These are phyloP conservation scores for Rhynchotus rufescens DNA, from an alignment of 2,797 vertebrate genomes.

Conservation along the genomic window DNA sequence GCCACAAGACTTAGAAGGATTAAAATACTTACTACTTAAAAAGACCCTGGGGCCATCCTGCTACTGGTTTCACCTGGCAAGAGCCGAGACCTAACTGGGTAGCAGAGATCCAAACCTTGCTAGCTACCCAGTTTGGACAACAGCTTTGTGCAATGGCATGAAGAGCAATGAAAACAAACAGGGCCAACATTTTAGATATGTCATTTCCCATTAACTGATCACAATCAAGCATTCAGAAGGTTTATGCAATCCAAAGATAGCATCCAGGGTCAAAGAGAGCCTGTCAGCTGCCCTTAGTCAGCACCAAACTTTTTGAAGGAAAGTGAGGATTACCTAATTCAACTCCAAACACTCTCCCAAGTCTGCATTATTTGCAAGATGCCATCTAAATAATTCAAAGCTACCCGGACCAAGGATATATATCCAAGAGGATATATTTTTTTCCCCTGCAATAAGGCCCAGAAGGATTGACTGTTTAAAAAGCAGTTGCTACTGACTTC, in stretches of 20 bases:
- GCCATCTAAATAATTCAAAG: constrained; percentile 25
- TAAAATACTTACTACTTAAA: neutral
- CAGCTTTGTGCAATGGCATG: neutral
- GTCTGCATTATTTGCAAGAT: neutral
- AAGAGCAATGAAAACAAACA: neutral
- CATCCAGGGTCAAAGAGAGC: neutral
- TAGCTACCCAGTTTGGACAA: neutral
- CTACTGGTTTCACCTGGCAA: neutral
- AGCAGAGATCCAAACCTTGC: neutral
- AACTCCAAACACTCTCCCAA: neutral
- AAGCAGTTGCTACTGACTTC: neutral
- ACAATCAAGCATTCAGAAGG: neutral
- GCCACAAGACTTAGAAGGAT: neutral
- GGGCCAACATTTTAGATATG: neutral
- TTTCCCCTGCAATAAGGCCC: neutral
- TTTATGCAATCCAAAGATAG: neutral
- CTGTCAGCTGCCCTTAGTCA: neutral
- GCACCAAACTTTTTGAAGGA: neutral
- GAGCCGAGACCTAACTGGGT: neutral
- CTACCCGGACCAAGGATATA: neutral
- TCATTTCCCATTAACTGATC: neutral
- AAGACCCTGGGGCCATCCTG: neutral
- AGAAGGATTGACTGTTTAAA: neutral
- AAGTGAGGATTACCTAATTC: neutral
- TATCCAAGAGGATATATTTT: no score